Evolutionary conservation across 2,113 vertebrate genomes (phyloP), one percentile per base, ranked within the genome.

Genomic region (Gymnarchus niloticus): DNA sequence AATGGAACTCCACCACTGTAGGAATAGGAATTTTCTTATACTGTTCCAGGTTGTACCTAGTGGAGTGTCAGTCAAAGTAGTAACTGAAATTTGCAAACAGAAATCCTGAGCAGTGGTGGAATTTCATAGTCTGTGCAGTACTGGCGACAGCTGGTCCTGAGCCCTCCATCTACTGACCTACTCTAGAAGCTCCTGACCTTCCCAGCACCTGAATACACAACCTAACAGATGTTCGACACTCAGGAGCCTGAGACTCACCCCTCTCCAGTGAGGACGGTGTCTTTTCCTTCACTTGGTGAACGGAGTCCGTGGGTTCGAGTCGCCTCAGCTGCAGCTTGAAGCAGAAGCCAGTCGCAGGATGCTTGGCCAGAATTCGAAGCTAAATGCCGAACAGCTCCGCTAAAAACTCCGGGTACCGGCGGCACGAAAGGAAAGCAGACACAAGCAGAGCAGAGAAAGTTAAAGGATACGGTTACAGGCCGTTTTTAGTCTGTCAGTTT

Each of bases 191-290:
- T 81, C 14, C 49, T 81, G n/a, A 17, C 49, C 49, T 17, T 81
- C 80, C 28, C 19, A 54, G 49, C 80, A 54, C 80, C 49, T 81
- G 80, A 28, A 25, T 7, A 8, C 33, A 10, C 28, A 19, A 28
- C 5, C 23, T n/a, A 52, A 4, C 84, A 41, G 28, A 44, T 56
- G 83, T 37, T 12, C 6, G 48, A 86, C 51, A 52, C 10, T 33
- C 80, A 33, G 33, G 3, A 48, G 52, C 23, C n/a, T 25, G n/a
- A 78, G 77, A 90, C 90, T 89, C 83, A 90, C 90, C 87, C 86
- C 83, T 88, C 48, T 56, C 44, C 86, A 49, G 44, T 44, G 54
- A 46, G 86, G 65, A 37, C 81, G 86, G 78, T 56, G 73, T 51
- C 84, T 83, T 52, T 28, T 3, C 56, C 37, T 65, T 56, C 69